A percentile compares a stretch with the other conserved stretches of the same genome.
phyloP scores from a whole-genome alignment of 2,888 invertebrate genomes.

The Thelaira solivaga region DNA sequence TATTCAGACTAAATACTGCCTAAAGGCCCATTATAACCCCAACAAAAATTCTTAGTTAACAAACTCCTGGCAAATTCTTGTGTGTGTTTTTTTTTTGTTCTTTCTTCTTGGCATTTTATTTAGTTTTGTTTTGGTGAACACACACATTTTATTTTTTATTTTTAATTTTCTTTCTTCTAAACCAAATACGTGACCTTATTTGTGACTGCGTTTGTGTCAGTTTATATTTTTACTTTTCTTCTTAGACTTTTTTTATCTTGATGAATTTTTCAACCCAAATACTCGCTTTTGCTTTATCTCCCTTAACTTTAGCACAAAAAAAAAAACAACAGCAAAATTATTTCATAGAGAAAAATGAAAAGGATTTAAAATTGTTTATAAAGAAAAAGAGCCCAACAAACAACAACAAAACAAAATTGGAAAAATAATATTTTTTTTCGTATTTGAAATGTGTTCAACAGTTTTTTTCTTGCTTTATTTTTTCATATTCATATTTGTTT shows the following conservation, averaged over 20 bases:
- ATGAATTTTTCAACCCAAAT: slow-evolving; percentile 29
- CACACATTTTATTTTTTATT: slow-evolving; percentile 31
- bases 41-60: slow-evolving; percentile 33
- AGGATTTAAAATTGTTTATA: slow-evolving; percentile 56
- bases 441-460: slow-evolving; percentile 57
- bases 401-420: slow-evolving; percentile 22
- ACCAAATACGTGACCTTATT: slow-evolving; percentile 74
- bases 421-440: slow-evolving; percentile 59
- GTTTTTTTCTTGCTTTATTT: slow-evolving; percentile 17
- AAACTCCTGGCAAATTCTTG: slow-evolving; percentile 37
- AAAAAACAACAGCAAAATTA: slow-evolving; percentile 2
- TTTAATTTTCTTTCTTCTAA: slow-evolving; percentile 58
- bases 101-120: slow-evolving; percentile 16
- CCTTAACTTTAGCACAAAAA: slow-evolving; percentile 18
- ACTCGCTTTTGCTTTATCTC: no score
- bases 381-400: slow-evolving; percentile 21
- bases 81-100: neutral
- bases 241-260: slow-evolving; percentile 36
- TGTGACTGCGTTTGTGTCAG: slow-evolving; percentile 56
- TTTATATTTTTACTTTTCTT: slow-evolving; percentile 13
- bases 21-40: slow-evolving; percentile 48
- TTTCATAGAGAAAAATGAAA: slow-evolving; percentile 17
- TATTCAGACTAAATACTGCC: slow-evolving; percentile 50
- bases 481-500: neutral
- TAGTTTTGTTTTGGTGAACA: no score